A percentile compares a stretch with the other conserved stretches of the same genome.
These are phyloP conservation scores for Zoroaster sp. DNA, from an alignment of 53 echinoderm and acorn worm genomes.

Conservation along the genomic window DNA sequence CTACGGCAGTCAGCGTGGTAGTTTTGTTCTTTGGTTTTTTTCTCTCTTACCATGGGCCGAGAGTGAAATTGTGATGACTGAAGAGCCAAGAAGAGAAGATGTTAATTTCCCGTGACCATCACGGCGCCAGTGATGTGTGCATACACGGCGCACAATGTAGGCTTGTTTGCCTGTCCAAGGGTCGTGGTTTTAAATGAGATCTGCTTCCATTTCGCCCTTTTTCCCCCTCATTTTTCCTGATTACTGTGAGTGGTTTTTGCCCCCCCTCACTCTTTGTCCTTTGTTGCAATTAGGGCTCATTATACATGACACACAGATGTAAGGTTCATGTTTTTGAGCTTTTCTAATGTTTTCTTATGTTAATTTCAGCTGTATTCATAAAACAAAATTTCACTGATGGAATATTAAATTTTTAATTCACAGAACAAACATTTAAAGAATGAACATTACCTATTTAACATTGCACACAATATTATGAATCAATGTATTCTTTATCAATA, in stretches of 20 bases:
- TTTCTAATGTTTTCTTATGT: neutral
- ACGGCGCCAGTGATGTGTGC: conserved; percentile 35
- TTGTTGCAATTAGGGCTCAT: neutral
- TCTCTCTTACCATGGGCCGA: neutral
- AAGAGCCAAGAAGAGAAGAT: conserved; percentile 12
- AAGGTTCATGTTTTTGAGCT: conserved; percentile 2
- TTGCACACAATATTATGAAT: no score
- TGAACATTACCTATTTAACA: no score
- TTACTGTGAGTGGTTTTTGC: neutral
- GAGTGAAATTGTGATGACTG: conserved; percentile 24
- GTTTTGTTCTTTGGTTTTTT: conserved; percentile 10
- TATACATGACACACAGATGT: neutral
- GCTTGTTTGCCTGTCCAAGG: conserved; percentile 31
- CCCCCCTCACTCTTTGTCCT: neutral
- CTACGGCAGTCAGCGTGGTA: neutral
- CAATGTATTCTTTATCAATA: no score
- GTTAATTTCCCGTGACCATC: conserved; percentile 38
- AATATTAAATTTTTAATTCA: no score
- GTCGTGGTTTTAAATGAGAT: neutral
- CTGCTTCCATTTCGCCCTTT: neutral
- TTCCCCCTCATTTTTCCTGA: neutral
- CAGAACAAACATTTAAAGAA: no score
- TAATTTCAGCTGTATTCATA: neutral
- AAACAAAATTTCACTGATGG: neutral
- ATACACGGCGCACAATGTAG: conserved; percentile 2